Evolutionary conservation across 1,140 invertebrate species (phyloP), one percentile per base, ranked within the genome.

Genomic region (Neodiprion virginianus): DNA sequence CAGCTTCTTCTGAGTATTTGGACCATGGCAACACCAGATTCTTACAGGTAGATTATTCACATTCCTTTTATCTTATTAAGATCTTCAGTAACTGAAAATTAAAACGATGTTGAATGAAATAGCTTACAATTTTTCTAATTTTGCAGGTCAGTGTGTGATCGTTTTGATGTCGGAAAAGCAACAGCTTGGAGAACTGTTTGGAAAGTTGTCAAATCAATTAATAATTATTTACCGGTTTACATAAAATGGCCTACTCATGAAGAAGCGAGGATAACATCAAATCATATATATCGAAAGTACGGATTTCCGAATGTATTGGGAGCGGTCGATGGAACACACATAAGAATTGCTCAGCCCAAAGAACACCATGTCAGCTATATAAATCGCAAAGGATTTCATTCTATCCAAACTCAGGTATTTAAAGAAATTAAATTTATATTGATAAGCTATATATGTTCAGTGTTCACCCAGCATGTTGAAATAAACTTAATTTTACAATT

Each of bases 281-380:
- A 23, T 21, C 11, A 48, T 14, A 21, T 71, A 9, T 8, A 23
- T 40, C 14, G 48, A 47, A n/a, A 14, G 8, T 48, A n/a, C 8
- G 69, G 47, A 71, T 81, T 81, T 77, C 78, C 77, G 68, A 67
- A 71, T 67, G 74, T 74, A 72, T 74, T 78, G 49, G 79, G 79
- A 72, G 73, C 73, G 17, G 65, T 81, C 21, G 78, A 81, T 76
- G 77, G 78, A 17, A 79, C 78, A 12, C 76, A 78, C 50, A 78
- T 81, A 61, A 49, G 67, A 70, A 79, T 81, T 67, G 17, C 50
- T 65, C 68, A 75, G 50, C 77, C 79, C 48, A 72, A 75, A 75
- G 50, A 74, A 67, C 69, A 81, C 74, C 67, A 73, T 50, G 72
- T 75, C 69, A 21, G 5, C 7, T 75, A 69, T 61, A n/a, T 72